Conservation (phyloP, 2,888 invertebrate genomes). For the Meteorus cinctellus region DNA sequence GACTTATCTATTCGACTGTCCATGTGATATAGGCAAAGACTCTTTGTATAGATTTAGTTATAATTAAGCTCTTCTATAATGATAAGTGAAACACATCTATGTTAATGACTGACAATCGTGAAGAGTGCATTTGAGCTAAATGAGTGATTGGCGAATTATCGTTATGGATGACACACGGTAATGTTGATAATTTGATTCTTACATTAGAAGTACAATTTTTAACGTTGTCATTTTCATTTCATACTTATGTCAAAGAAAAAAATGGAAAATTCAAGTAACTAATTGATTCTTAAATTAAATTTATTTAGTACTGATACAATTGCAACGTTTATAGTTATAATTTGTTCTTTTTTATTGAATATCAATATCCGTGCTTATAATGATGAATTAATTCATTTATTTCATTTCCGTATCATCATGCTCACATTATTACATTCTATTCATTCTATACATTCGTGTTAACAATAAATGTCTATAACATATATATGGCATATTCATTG, state of each 20-base stretch:
- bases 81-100: background rate
- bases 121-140: background rate
- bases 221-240: too few species aligned
- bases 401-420: constrained; percentile 11
- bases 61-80: background rate
- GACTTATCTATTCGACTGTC: constrained; percentile 26
- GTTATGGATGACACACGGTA: background rate
- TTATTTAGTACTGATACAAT: constrained; percentile 9
- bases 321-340: constrained; percentile 22
- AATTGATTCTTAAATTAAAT: background rate
- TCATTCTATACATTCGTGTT: background rate
- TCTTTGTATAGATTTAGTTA: constrained; percentile 29
- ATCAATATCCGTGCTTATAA: constrained; percentile 16
- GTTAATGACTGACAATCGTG: background rate
- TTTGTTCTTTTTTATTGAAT: background rate
- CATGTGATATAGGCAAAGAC: constrained; percentile 42
- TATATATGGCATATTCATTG: background rate
- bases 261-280: background rate
- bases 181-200: background rate
- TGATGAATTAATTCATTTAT: constrained; percentile 13
- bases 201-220: background rate
- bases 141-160: background rate
- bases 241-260: constrained; percentile 10
- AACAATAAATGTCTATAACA: background rate
- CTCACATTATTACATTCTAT: constrained; percentile 13